phyloP scores from a whole-genome alignment of 2,888 invertebrate species.

The Callyntrura sp. region DNA sequence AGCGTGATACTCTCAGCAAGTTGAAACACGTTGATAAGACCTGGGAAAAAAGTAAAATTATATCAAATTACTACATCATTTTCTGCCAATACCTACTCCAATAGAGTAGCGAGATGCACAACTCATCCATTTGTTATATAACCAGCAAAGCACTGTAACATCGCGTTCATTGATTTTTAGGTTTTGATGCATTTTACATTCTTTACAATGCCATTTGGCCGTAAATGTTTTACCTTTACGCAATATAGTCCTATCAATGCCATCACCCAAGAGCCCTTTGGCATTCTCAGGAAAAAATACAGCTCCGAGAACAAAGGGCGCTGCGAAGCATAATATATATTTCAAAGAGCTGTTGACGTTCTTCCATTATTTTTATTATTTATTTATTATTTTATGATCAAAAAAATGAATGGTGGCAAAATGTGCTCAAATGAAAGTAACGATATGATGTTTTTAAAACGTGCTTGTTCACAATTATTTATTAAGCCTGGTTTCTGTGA shows the following conservation, averaged over 20 bases:
- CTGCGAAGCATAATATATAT: neutral
- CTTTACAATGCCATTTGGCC: no score
- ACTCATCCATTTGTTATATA: neutral
- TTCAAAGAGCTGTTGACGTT: slow-evolving; percentile 1
- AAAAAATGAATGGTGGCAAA: slow-evolving; percentile 65
- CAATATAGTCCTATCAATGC: neutral
- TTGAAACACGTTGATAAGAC: slow-evolving; percentile 54
- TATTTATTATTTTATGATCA: slow-evolving; percentile 20
- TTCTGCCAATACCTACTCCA: no score
- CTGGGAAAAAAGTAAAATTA: slow-evolving; percentile 52
- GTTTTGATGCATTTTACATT: neutral
- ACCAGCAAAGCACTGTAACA: neutral
- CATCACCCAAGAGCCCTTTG: neutral
- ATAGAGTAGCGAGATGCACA: neutral
- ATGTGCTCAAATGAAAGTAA: slow-evolving; percentile 39
- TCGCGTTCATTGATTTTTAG: neutral
- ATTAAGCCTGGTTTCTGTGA: slow-evolving; percentile 66
- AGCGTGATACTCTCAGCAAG: slow-evolving; percentile 79
- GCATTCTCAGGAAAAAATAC: neutral
- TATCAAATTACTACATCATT: slow-evolving; percentile 14
- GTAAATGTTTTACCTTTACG: neutral
- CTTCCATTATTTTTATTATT: neutral
- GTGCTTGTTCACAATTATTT: slow-evolving; percentile 52
- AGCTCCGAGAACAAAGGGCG: neutral
- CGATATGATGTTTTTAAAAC: slow-evolving; percentile 15